These are phyloP conservation scores for Carduelis carduelis DNA, from an alignment of 2,797 vertebrate genomes.

Conservation along the genomic window DNA sequence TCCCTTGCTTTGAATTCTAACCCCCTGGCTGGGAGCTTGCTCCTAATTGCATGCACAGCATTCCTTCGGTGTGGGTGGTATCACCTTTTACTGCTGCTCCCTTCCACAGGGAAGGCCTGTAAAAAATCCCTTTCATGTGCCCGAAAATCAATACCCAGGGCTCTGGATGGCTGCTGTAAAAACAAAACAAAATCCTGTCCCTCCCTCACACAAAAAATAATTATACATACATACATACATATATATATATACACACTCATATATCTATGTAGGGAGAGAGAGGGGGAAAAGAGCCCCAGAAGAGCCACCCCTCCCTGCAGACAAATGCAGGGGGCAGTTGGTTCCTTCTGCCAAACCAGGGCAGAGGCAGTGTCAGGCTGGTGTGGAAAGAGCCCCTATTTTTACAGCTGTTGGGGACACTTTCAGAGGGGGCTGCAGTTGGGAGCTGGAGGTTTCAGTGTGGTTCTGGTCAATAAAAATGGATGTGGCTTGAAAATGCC, in stretches of 20 bases:
- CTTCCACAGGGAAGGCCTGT: conserved; percentile 76
- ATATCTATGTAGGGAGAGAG: neutral
- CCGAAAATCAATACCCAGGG: conserved; percentile 72
- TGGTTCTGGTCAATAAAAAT: neutral
- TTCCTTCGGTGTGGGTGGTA: conserved; percentile 92
- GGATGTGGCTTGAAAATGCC: neutral
- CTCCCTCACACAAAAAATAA: neutral
- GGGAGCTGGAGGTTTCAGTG: neutral
- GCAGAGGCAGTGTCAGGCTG: neutral
- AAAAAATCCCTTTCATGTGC: conserved; percentile 76
- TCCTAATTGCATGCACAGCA: conserved; percentile 88
- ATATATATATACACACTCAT: no score
- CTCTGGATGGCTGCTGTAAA: conserved; percentile 71
- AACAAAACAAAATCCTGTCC: conserved; percentile 47
- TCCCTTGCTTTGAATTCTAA: conserved; percentile 70
- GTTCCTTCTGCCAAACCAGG: neutral
- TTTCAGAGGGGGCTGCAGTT: neutral
- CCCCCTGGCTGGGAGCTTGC: conserved; percentile 74
- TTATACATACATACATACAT: neutral
- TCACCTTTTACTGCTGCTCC: conserved; percentile 80
- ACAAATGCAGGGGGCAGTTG: neutral
- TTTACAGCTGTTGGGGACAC: conserved; percentile 30
- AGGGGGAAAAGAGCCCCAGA: fast-evolving
- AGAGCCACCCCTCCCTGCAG: neutral
- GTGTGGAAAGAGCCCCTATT: neutral